Percentiles rank a stretch among this genome's conserved stretches.
Evolutionary conservation across 1,140 invertebrate species (phyloP).

Genomic region (Cardiocondyla obscurior): DNA sequence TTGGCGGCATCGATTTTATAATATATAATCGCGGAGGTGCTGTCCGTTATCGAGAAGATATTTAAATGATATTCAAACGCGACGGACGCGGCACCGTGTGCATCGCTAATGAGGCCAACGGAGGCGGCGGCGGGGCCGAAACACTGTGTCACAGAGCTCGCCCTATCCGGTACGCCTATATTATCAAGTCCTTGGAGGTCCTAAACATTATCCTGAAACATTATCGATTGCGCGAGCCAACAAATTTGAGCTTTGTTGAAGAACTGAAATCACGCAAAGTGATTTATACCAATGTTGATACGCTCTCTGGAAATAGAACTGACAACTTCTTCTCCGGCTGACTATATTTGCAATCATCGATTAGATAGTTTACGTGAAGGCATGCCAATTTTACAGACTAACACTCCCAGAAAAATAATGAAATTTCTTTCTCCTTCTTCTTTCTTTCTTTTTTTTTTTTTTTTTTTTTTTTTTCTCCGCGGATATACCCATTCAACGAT

Average conservation of each 20-base stretch:
- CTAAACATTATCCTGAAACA: constrained; percentile 11
- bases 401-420: not conserved
- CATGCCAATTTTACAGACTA: constrained; percentile 20
- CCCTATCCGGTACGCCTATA: constrained; percentile 28
- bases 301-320: constrained; percentile 37
- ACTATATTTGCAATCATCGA: constrained; percentile 39
- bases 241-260: constrained; percentile 55
- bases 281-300: constrained; percentile 54
- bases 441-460: not conserved
- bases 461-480: not conserved
- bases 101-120: constrained; percentile 74
- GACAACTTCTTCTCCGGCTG: constrained; percentile 9
- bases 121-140: constrained; percentile 26
- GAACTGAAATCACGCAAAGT: constrained; percentile 52
- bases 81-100: constrained; percentile 60
- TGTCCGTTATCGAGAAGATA: constrained; percentile 16
- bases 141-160: constrained; percentile 64
- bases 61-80: constrained; percentile 1
- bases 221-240: constrained; percentile 53
- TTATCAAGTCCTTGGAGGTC: constrained; percentile 43
- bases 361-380: constrained; percentile 33
- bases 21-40: not conserved
- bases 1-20: not conserved
- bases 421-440: not conserved
- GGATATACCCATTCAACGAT: not conserved